Conservation (phyloP, 2,888 invertebrate species). For the Ornithoptera alexandrae region DNA sequence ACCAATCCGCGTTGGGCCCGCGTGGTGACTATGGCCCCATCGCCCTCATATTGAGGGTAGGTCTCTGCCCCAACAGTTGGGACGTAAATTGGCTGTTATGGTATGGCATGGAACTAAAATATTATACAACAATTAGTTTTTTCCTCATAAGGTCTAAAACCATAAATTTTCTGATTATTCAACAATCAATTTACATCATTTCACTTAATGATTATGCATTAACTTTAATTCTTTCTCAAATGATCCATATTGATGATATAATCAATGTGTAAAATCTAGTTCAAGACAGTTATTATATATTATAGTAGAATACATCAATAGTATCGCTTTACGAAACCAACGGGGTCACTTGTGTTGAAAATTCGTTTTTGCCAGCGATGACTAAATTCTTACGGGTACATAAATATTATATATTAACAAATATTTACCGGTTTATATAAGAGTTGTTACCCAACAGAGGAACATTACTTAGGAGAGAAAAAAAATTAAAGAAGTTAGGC, state of each 20-base stretch:
- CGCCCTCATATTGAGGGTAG: too few relatives aligned
- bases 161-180: too few relatives aligned
- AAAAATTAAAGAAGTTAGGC: too few relatives aligned
- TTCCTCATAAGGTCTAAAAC: too few relatives aligned
- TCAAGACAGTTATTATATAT: background rate
- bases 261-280: background rate
- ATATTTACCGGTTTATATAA: conserved; percentile 9
- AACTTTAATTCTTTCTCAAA: background rate
- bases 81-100: too few relatives aligned
- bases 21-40: too few relatives aligned
- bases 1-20: too few relatives aligned
- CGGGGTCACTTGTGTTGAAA: conserved; percentile 7
- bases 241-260: background rate
- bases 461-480: too few relatives aligned
- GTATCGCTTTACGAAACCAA: background rate
- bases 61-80: too few relatives aligned
- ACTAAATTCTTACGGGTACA: conserved; percentile 5
- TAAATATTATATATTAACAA: conserved; percentile 4
- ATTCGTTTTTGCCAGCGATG: conserved; percentile 4
- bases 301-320: background rate
- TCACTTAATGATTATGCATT: background rate
- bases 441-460: conserved; percentile 1
- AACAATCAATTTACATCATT: too few relatives aligned
- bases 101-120: too few relatives aligned
- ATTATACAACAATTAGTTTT: too few relatives aligned